Base-by-base conservation (phyloP, 2,888 invertebrate genomes). In the Hirtodrosophila alboralis region DNA sequence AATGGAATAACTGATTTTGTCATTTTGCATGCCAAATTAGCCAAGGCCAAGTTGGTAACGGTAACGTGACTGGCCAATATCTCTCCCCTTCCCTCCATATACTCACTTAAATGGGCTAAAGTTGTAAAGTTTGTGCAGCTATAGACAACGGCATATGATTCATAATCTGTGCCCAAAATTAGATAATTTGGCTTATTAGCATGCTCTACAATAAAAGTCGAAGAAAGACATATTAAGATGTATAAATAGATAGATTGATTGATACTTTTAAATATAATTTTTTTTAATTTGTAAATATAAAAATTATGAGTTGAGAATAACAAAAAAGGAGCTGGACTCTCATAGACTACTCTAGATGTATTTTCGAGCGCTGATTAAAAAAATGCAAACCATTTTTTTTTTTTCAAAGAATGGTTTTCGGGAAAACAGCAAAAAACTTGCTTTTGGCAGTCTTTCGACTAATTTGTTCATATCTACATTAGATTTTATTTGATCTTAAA, bases 111-210 rank as follows among this genome's bases (percentile, higher is more conserved):
- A 52, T 90, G 78, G 2, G 84, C 84, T 26, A 84, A 38, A 4
- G 66, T 34, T 8, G 78, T 54, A n/a, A 87, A 14, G 49, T 73
- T 90, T 2, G 87, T 88, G 83, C 94, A 94, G 52, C 93, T 93
- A 91, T 93, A 94, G 28, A 94, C 93, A 4, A 94, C 93, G 0
- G 93, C 90, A 77, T 92, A 94, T 47, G 91, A 91, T 0, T 91
- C 90, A 84, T 94, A 94, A 84, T 94, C 94, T 3, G 94, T 94
- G 40, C 92, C 93, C 43, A 94, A 77, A 14, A 94, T 89, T 92
- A 92, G 92, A 76, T 94, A 94, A 65, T 88, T 88, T 1, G 81
- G 27, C 21, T 10, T 63, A 23, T 23, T 59, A 1, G 52, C 41
- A 27, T 33, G 16, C 51, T 84, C 83, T 83, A n/a, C n/a, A n/a